These are phyloP conservation scores for Corynorhinus townsendii DNA, from an alignment of 2,113 vertebrate genomes.

Conservation along the genomic window DNA sequence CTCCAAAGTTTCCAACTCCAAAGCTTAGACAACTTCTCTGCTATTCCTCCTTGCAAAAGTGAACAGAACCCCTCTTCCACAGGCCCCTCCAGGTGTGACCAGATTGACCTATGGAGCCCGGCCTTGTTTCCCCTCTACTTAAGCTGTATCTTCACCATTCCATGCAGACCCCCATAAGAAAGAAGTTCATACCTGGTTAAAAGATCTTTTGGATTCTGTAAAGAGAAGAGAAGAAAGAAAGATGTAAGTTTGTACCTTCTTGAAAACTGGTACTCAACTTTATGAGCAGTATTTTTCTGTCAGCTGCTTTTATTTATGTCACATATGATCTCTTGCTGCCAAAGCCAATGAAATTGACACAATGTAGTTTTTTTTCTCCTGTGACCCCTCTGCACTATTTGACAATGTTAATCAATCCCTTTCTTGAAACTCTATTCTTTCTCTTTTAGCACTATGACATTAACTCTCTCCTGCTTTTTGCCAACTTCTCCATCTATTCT, in stretches of 20 bases:
- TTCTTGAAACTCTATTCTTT: neutral
- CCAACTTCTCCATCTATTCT: neutral
- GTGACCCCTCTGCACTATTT: neutral
- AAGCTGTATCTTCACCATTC: neutral
- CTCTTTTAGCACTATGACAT: neutral
- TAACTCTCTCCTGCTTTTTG: neutral
- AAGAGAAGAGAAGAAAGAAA: constrained; percentile 44
- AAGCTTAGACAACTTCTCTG: neutral
- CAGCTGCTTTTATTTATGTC: neutral
- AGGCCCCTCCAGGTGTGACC: neutral
- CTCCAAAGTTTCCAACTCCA: neutral
- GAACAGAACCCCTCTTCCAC: neutral
- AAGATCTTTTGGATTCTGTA: constrained; percentile 49
- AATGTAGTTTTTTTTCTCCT: neutral
- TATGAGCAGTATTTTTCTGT: neutral
- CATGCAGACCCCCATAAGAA: neutral
- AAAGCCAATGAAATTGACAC: neutral
- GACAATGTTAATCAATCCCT: neutral
- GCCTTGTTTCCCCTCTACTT: neutral
- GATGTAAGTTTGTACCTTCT: neutral
- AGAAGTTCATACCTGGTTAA: constrained; percentile 23
- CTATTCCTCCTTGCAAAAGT: neutral
- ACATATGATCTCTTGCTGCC: neutral
- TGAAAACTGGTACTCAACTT: neutral
- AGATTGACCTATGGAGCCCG: neutral